A percentile compares a stretch with the other conserved stretches of the same genome.
These are phyloP conservation scores for Ianthella basta DNA, from an alignment of 37 sponge, comb jelly and placozoan genomes.

Conservation along the genomic window DNA sequence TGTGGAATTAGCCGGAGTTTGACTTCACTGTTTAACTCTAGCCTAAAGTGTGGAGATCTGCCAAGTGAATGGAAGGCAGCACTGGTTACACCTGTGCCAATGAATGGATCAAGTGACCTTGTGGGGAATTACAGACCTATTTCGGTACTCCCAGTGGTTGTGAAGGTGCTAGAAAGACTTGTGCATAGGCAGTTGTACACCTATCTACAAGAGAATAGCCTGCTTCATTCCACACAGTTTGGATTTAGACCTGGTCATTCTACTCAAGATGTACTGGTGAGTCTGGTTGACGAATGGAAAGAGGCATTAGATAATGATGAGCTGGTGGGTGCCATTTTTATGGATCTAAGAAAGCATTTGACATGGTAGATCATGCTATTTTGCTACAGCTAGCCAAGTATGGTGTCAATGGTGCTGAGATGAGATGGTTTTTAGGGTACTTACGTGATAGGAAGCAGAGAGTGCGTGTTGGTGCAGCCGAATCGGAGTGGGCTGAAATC, in stretches of 20 bases:
- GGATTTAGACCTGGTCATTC: slow-evolving; percentile 36
- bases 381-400: background rate
- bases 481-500: slow-evolving; percentile 18
- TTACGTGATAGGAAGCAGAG: background rate
- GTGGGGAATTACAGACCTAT: slow-evolving; percentile 36
- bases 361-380: slow-evolving; percentile 8
- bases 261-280: slow-evolving; percentile 30
- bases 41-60: background rate
- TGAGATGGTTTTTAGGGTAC: slow-evolving; percentile 17
- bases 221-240: slow-evolving; percentile 4
- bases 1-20: background rate
- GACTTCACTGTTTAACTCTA: slow-evolving; percentile 10
- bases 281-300: slow-evolving; percentile 8
- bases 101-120: background rate
- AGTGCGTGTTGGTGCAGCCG: background rate
- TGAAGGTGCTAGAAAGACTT: slow-evolving; percentile 19
- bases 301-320: slow-evolving; percentile 12
- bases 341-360: slow-evolving; percentile 41
- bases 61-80: slow-evolving; percentile 10
- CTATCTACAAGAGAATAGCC: slow-evolving; percentile 8
- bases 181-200: slow-evolving; percentile 26
- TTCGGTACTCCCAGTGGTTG: slow-evolving; percentile 19
- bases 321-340: background rate
- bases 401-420: background rate
- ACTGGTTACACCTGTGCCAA: background rate